Evolutionary conservation across 2,113 vertebrate species (phyloP), one percentile per base, ranked within the genome.

Genomic region (Crotalus tigris): DNA sequence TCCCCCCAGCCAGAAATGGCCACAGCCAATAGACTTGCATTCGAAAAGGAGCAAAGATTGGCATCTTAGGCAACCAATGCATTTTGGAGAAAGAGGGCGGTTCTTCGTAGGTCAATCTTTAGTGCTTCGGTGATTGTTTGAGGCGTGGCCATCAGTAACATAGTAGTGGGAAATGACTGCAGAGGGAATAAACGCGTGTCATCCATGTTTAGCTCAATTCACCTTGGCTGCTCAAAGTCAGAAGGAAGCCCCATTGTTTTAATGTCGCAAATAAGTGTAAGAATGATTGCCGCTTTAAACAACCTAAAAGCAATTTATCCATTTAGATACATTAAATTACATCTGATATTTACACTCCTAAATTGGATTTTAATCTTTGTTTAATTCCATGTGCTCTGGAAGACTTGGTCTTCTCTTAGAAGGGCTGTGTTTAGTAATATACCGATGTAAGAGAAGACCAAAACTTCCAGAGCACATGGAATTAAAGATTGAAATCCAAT

Each of bases 131-230:
- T 69, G 87, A 5, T 24, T 55, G 23, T 11, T 75, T 53, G 88
- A 93, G 91, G 85, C 81, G 94, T 85, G 90, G 92, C 90, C 29
- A 58, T 23, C 39, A 93, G 19, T 85, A 92, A 15, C 11, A 21
- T 13, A 24, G 54, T 51, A 9, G 88, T 10, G 54, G 69, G 54
- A 26, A 24, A 11, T 54, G 55, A 2, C 26, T 75, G 51, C n/a
- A 57, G 12, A 10, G 26, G 33, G 23, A 39, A 54, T n/a, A 24
- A 6, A 44, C 10, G 17, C 5, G 19, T n/a, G 9, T 10, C 69
- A 59, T 85, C 88, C 88, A 86, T 90, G 59, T 90, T 53, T 17
- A 26, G 75, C 23, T 24, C 44, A 24, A 11, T 53, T 49, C 29
- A 19, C 26, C 44, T 39, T 59, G 29, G 21, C 12, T 39, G 23